A percentile compares a stretch with the other conserved stretches of the same genome.
Evolutionary conservation across 1,140 invertebrate genomes (phyloP).

Genomic region (Hyphantria cunea): DNA sequence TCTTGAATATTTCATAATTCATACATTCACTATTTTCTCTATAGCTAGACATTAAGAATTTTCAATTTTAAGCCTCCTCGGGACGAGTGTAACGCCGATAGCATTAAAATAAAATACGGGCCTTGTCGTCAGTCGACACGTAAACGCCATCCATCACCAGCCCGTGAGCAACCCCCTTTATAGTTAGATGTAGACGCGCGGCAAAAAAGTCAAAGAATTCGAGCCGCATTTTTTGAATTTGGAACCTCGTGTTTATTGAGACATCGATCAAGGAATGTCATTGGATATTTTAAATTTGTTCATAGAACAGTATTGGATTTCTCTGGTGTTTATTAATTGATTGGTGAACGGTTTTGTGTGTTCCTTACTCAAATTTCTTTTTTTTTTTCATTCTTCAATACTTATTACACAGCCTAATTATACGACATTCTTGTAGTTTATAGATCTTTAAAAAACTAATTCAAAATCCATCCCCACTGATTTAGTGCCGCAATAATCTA

Average conservation of each 20-base stretch:
- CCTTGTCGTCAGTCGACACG: constrained; percentile 66
- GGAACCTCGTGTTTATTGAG: constrained; percentile 1
- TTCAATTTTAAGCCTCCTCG: constrained; percentile 72
- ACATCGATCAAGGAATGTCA: constrained; percentile 27
- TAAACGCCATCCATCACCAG: constrained; percentile 71
- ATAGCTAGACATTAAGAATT: constrained; percentile 64
- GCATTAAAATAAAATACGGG: constrained; percentile 75
- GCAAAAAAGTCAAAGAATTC: constrained; percentile 27
- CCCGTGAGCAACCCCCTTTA: constrained; percentile 54
- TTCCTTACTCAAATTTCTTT: background rate
- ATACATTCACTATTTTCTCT: constrained; percentile 43
- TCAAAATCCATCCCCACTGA: too few species aligned
- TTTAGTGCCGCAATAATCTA: too few species aligned
- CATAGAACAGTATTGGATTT: constrained; percentile 16
- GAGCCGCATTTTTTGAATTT: constrained; percentile 19
- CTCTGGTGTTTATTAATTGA: constrained; percentile 3
- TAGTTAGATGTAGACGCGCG: constrained; percentile 18
- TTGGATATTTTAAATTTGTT: constrained; percentile 6
- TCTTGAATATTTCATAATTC: constrained; percentile 16
- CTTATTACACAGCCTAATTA: too few species aligned
- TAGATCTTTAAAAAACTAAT: too few species aligned
- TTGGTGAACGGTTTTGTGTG: background rate
- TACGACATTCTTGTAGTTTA: too few species aligned
- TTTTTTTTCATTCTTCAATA: too few species aligned
- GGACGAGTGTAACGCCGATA: constrained; percentile 47